Percentiles rank a stretch among this genome's conserved stretches.
Evolutionary conservation across 2,113 vertebrate genomes (phyloP).

Genomic region (Melanocharis versteri): DNA sequence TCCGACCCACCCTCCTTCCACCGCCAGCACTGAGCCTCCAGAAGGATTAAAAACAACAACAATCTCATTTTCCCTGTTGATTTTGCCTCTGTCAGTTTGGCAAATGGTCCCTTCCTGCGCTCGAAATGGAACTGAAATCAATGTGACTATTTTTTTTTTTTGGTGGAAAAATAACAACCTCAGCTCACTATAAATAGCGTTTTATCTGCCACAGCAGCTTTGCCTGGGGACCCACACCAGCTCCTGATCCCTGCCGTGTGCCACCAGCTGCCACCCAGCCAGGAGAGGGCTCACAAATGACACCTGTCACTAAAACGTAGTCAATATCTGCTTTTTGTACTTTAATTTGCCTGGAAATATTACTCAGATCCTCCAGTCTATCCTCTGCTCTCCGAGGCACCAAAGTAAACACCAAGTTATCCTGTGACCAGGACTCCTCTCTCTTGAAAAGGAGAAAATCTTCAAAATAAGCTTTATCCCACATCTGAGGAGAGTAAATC

Average conservation of each 20-base stretch:
- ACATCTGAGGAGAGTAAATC: neutral
- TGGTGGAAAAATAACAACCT: neutral
- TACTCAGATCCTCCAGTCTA: neutral
- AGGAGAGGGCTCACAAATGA: neutral
- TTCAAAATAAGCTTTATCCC: neutral
- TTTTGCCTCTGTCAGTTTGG: constrained; percentile 41
- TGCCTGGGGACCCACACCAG: neutral
- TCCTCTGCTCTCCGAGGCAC: neutral
- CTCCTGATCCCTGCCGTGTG: neutral
- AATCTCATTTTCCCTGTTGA: constrained; percentile 32
- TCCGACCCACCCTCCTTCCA: constrained; percentile 38
- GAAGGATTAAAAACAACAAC: constrained; percentile 59
- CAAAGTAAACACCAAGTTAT: neutral
- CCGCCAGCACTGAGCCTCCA: constrained; percentile 24
- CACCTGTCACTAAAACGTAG: neutral
- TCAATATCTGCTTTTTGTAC: neutral
- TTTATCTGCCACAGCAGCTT: constrained; percentile 50
- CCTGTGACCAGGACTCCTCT: neutral
- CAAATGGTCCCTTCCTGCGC: constrained; percentile 57
- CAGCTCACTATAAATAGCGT: neutral
- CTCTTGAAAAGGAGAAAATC: neutral
- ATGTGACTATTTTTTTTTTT: neutral
- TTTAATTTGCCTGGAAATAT: neutral
- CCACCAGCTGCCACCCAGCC: neutral
- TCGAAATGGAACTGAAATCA: constrained; percentile 18